Evolutionary conservation across 1,140 invertebrate species (phyloP), one percentile per base, ranked within the genome.

Genomic region (Pseudachorutes palmiensis): DNA sequence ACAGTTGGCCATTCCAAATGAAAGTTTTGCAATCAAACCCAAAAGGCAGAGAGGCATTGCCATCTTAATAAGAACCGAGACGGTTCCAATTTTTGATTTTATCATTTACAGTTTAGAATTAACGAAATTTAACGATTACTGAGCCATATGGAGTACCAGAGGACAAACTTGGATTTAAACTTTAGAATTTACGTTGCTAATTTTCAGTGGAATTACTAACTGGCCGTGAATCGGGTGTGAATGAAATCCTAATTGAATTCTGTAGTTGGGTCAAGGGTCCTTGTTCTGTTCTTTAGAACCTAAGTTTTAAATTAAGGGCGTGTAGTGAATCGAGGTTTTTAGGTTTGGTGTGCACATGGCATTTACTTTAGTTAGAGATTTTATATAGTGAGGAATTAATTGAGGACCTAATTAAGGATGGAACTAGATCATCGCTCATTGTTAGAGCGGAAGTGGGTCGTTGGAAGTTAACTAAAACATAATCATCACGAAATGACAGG

Each of bases 1-100:
- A 14, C 3, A 55, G 51, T 55, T 55, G 24, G 51, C 51, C 51
- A 55, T 55, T 55, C 51, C 51, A 55, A 55, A 26, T 19, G 14
- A 12, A 55, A 19, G 19, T 9, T 41, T 19, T 19, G 36, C 5
- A 41, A 9, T 41, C 19, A 19, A 41, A 41, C 5, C 36, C 36
- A 41, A 9, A 41, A 41, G n/a, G n/a, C n/a, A n/a, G n/a, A n/a
- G n/a, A n/a, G n/a, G n/a, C n/a, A 41, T 41, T 5, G 36, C 36
- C 5, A 41, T 41, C 19, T 41, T 41, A 41, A 5, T 9, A 19
- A 9, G 19, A 41, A 41, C 36, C 36, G 5, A 41, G 5, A 19
- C 5, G 19, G 19, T 41, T 41, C 19, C 36, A 19, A 41, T 9
- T 9, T 41, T 19, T 19, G 19, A 5, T 41, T 19, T 41, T 9